These are phyloP conservation scores for Chaunax sp. DNA, from an alignment of 2,797 vertebrate genomes.

Conservation along the genomic window DNA sequence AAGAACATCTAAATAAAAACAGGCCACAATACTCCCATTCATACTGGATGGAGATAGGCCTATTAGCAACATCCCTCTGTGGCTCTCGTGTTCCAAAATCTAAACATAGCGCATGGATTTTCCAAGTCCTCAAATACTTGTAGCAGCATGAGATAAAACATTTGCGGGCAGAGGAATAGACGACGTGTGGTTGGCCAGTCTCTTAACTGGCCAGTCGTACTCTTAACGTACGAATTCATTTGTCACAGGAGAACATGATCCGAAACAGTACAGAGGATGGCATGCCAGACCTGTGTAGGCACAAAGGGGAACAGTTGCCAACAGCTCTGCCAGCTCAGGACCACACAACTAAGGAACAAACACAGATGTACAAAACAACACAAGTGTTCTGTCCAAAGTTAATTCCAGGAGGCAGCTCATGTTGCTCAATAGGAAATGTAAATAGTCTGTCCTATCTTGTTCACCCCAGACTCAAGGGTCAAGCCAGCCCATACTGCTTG, in stretches of 20 bases:
- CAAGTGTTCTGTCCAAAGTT: neutral
- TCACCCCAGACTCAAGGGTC: neutral
- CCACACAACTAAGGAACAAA: conserved; percentile 3
- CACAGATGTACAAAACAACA: neutral
- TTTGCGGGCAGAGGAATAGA: conserved; percentile 23
- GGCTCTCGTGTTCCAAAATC: conserved; percentile 8
- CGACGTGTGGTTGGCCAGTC: conserved; percentile 9
- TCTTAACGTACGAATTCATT: conserved; percentile 9
- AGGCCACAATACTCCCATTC: conserved; percentile 33
- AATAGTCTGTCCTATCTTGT: neutral
- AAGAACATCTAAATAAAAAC: conserved; percentile 11
- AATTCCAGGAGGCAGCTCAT: neutral
- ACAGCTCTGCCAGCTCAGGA: neutral
- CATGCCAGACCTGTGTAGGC: conserved; percentile 16
- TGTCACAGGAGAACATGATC: conserved; percentile 22
- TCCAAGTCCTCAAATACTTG: conserved; percentile 32
- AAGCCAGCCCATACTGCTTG: neutral
- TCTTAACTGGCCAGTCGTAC: no score
- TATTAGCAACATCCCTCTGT: conserved; percentile 11
- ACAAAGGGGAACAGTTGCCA: conserved; percentile 2
- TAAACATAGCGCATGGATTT: conserved; percentile 32
- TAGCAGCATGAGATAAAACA: conserved; percentile 30
- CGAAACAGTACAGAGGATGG: conserved; percentile 4
- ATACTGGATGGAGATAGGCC: conserved; percentile 2
- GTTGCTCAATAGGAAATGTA: neutral